Evolutionary conservation across 2,797 vertebrate genomes (phyloP).

Genomic region (Salmo trutta): DNA sequence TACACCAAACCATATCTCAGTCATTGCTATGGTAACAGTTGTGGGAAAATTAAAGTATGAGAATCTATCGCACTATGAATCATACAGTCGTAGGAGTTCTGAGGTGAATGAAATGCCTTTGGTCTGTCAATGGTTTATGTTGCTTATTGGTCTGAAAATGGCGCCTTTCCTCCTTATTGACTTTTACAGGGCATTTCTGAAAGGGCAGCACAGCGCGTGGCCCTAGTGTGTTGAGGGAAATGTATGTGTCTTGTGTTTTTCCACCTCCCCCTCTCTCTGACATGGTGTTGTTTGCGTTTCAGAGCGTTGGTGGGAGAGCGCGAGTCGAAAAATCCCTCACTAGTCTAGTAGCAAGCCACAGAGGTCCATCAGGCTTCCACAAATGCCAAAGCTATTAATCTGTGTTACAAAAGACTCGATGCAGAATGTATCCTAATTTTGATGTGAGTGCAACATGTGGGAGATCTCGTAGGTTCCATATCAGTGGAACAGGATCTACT

Average conservation of each 20-base stretch:
- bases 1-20: not conserved
- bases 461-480: not conserved
- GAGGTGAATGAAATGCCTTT: not conserved
- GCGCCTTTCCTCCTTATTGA: not conserved
- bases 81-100: not conserved
- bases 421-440: not conserved
- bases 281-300: not conserved
- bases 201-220: not conserved
- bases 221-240: not conserved
- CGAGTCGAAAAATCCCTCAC: not conserved
- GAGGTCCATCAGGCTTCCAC: not conserved
- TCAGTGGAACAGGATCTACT: not conserved
- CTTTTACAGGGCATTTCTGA: not conserved
- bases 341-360: not conserved
- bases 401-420: not conserved
- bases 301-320: not conserved
- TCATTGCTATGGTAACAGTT: conserved; percentile 10
- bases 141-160: not conserved
- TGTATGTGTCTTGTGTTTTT: not conserved
- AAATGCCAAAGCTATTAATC: not conserved
- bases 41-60: not conserved
- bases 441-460: not conserved
- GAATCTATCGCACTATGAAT: not conserved
- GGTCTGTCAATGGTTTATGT: not conserved
- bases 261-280: no score